Conservation (phyloP, 2,113 vertebrate genomes). For the Hystrix brachyura region DNA sequence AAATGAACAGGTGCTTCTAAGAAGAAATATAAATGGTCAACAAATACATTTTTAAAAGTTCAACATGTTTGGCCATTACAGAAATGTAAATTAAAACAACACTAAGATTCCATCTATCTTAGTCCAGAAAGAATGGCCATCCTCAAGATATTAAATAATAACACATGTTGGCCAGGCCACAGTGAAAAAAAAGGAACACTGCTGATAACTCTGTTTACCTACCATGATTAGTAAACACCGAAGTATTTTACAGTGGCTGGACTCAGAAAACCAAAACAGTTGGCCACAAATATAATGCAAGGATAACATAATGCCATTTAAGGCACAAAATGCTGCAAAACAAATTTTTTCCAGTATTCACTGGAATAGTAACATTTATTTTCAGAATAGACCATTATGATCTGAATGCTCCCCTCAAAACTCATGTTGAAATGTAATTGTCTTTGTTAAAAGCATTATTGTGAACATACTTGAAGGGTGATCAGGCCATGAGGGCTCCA, state of each 20-base stretch:
- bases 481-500: background rate
- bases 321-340: constrained; percentile 68
- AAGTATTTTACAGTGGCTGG: background rate
- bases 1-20: background rate
- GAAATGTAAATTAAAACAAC: background rate
- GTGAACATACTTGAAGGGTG: too few relatives aligned
- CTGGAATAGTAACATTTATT: constrained; percentile 45
- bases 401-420: background rate
- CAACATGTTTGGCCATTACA: background rate
- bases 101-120: background rate
- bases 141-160: background rate
- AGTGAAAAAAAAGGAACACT: background rate
- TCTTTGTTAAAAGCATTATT: background rate
- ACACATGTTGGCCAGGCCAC: background rate
- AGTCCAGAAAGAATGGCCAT: background rate
- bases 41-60: background rate
- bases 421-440: background rate
- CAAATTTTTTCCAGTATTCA: constrained; percentile 52
- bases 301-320: constrained; percentile 71
- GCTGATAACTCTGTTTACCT: background rate
- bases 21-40: background rate
- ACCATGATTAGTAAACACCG: background rate
- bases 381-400: background rate
- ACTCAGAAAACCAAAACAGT: constrained; percentile 9
- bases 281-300: background rate